Evolutionary conservation across 1,140 invertebrate species (phyloP).

Genomic region (Lepidurus apus): DNA sequence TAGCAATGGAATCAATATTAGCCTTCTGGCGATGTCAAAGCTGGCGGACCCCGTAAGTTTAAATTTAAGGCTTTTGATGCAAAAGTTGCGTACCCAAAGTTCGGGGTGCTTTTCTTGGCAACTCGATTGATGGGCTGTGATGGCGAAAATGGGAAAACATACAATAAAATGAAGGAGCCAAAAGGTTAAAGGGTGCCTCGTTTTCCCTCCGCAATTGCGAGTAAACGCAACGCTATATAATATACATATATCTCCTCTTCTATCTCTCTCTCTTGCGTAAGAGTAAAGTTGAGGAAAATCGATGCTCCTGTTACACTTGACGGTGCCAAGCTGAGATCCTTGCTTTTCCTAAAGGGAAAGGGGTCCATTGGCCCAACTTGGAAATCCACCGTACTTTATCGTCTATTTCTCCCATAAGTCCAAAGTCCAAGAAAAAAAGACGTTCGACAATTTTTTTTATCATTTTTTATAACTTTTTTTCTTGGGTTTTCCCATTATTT

Average conservation of each 20-base stretch:
- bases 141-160: not conserved
- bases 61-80: no score
- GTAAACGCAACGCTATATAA: not conserved
- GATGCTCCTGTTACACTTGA: slow-evolving; percentile 8
- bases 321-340: not conserved
- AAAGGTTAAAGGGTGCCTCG: not conserved
- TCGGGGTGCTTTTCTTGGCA: no score
- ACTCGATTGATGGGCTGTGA: no score
- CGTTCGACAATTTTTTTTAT: no score
- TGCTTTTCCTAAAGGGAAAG: not conserved
- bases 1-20: no score
- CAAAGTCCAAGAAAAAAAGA: no score
- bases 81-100: no score
- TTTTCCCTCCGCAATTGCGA: not conserved
- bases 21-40: no score
- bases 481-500: not conserved
- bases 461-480: not conserved
- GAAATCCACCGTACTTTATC: not conserved
- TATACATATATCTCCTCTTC: not conserved
- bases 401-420: not conserved
- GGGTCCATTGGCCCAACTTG: not conserved
- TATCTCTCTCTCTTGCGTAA: not conserved
- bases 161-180: not conserved
- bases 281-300: slow-evolving; percentile 4
- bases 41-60: no score